Conservation (phyloP, 2,113 vertebrate genomes). For the Lycaon pictus region DNA sequence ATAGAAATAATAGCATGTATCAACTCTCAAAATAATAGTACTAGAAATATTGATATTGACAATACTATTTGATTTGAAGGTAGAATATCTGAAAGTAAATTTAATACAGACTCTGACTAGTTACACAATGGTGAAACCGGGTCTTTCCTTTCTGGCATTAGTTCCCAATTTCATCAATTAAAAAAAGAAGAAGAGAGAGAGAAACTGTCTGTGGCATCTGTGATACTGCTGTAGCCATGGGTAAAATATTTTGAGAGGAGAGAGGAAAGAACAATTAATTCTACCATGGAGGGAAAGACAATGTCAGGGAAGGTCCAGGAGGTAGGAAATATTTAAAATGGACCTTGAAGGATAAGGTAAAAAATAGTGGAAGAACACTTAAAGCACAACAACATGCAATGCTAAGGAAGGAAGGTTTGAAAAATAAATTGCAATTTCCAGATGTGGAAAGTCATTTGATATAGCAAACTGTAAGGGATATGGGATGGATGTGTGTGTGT, state of each 20-base stretch:
- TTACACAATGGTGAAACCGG: not conserved
- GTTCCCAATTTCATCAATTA: not conserved
- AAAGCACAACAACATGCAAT: not conserved
- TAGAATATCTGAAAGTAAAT: not conserved
- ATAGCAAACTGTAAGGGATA: rapidly evolving
- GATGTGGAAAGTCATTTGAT: not conserved
- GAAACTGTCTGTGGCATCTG: not conserved
- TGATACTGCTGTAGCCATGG: not conserved
- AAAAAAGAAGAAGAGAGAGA: not conserved
- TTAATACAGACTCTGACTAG: not conserved
- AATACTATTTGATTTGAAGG: not conserved
- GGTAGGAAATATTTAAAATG: not conserved
- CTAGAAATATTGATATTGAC: not conserved
- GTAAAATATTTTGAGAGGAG: not conserved
- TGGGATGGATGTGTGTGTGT: not conserved
- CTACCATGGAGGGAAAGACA: not conserved
- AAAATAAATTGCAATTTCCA: not conserved
- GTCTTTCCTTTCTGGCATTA: not conserved
- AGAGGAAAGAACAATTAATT: not conserved
- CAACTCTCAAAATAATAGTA: not conserved
- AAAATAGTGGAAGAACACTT: not conserved
- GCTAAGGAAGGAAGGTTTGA: not conserved
- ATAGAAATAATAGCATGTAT: not conserved
- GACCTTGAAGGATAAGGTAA: not conserved
- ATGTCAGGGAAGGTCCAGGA: not conserved